Conservation (phyloP, 2,797 vertebrate genomes). For the Cryptoprocta ferox region DNA sequence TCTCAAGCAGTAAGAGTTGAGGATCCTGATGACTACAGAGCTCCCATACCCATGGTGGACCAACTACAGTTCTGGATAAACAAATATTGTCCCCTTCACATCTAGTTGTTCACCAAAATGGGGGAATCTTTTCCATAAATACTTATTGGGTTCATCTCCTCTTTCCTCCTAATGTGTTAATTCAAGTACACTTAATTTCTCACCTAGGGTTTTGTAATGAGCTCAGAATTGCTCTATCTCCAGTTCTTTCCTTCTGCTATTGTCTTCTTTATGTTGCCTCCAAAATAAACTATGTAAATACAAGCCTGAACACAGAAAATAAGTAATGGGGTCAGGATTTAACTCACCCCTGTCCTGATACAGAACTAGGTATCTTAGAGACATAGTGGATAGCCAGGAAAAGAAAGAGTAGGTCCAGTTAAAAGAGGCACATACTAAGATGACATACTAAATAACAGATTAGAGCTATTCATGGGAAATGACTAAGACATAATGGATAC, state of each 20-base stretch:
- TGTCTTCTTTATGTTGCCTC: background rate
- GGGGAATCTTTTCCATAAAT: background rate
- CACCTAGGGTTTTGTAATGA: background rate
- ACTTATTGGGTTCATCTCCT: background rate
- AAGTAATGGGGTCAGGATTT: background rate
- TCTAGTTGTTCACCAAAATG: background rate
- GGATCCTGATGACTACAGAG: background rate
- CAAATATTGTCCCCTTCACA: background rate
- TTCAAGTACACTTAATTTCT: background rate
- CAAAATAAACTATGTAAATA: background rate
- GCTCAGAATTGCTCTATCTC: background rate
- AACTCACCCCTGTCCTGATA: background rate
- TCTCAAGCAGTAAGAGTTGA: background rate
- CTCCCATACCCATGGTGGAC: fast-evolving
- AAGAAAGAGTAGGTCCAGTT: background rate
- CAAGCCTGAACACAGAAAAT: background rate
- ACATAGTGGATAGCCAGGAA: background rate
- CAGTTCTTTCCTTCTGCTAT: background rate
- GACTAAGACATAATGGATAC: background rate
- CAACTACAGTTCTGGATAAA: background rate
- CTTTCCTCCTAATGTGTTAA: background rate
- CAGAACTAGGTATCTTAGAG: background rate
- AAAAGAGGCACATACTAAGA: background rate
- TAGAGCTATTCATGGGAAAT: background rate
- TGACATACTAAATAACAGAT: background rate